A percentile compares a stretch with the other conserved stretches of the same genome.
Conservation (phyloP, 1,140 invertebrate species). For the Atta cephalotes region DNA sequence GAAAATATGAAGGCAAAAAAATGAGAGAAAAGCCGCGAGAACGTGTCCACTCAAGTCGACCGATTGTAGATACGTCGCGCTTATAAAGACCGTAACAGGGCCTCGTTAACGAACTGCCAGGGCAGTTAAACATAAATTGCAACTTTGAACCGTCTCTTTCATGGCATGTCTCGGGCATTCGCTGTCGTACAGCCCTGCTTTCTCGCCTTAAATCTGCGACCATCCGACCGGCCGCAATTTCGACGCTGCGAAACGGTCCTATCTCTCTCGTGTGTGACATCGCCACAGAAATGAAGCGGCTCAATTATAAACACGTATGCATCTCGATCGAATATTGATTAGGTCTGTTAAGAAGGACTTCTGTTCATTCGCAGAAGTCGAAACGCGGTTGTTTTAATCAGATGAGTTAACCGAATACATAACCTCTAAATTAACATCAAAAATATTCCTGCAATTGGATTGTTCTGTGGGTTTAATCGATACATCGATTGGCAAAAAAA, state of each 20-base stretch:
- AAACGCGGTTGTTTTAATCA: slow-evolving; percentile 39
- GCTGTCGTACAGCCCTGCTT: slow-evolving; percentile 56
- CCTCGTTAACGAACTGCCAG: slow-evolving; percentile 79
- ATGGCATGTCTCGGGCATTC: slow-evolving; percentile 49
- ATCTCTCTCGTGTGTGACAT: slow-evolving; percentile 26
- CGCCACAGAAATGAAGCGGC: slow-evolving; percentile 58
- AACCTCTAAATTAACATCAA: slow-evolving; percentile 31
- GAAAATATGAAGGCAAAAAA: slow-evolving; percentile 76
- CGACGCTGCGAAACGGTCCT: slow-evolving; percentile 45
- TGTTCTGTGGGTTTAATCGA: neutral
- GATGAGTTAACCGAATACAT: neutral
- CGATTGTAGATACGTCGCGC: slow-evolving; percentile 78
- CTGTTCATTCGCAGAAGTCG: slow-evolving; percentile 19
- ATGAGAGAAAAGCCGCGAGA: slow-evolving; percentile 69
- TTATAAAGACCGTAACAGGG: slow-evolving; percentile 77
- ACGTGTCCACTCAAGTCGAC: slow-evolving; percentile 70
- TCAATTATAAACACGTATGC: slow-evolving; percentile 60
- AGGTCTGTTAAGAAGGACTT: neutral
- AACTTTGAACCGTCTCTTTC: slow-evolving; percentile 72
- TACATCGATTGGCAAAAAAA: slow-evolving; percentile 1
- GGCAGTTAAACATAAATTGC: slow-evolving; percentile 77
- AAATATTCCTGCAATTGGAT: neutral
- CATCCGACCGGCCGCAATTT: slow-evolving; percentile 54
- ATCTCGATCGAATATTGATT: slow-evolving; percentile 57
- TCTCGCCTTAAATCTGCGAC: slow-evolving; percentile 75